These are phyloP conservation scores for Octodon degus DNA, from an alignment of 2,113 vertebrate genomes.

Conservation along the genomic window DNA sequence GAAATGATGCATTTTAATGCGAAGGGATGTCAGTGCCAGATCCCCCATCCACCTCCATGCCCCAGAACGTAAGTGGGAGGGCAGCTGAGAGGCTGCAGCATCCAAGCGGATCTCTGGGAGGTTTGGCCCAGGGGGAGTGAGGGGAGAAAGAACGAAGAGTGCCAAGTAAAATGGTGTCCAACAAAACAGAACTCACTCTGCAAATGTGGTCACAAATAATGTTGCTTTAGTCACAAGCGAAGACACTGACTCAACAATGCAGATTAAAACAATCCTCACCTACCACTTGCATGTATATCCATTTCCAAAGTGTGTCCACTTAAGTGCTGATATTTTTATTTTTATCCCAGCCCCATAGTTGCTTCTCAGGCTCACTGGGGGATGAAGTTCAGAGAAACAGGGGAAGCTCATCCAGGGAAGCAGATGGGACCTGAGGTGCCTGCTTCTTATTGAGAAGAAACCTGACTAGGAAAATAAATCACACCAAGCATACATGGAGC, in stretches of 20 bases:
- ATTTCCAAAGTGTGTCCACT: neutral
- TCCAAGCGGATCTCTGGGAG: neutral
- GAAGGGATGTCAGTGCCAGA: slow-evolving; percentile 54
- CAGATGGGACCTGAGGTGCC: neutral
- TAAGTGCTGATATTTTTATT: neutral
- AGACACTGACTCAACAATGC: neutral
- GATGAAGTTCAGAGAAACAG: neutral
- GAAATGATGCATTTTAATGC: slow-evolving; percentile 72
- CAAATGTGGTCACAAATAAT: neutral
- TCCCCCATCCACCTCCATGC: slow-evolving; percentile 66
- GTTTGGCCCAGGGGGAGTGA: neutral
- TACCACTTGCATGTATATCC: neutral
- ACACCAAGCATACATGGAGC: neutral
- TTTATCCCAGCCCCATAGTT: neutral
- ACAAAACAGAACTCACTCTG: neutral
- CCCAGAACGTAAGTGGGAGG: slow-evolving; percentile 31
- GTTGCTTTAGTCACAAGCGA: neutral
- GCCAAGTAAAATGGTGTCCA: neutral
- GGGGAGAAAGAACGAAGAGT: neutral
- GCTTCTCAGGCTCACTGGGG: neutral
- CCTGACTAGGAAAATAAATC: neutral
- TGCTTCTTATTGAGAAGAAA: neutral
- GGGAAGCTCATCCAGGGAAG: neutral
- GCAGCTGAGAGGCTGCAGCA: slow-evolving; percentile 15
- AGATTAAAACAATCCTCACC: slow-evolving; percentile 39